A percentile compares a stretch with the other conserved stretches of the same genome.
phyloP scores from a whole-genome alignment of 2,113 vertebrate species.

The Sinocyclocheilus rhinocerous region DNA sequence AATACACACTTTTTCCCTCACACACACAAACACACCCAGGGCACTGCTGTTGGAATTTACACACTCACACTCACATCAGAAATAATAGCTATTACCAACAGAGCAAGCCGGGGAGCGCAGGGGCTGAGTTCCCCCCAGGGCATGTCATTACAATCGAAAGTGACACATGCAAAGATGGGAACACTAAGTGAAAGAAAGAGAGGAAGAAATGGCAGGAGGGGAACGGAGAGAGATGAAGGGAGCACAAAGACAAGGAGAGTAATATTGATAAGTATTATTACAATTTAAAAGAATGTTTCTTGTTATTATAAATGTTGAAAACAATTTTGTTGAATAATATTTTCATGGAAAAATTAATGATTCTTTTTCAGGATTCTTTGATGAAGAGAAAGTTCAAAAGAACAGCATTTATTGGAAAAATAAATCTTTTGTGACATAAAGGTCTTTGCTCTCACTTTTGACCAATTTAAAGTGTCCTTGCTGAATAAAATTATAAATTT shows the following conservation, averaged over 20 bases:
- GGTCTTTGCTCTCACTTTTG: not conserved
- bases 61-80: constrained; percentile 71
- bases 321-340: too few species aligned
- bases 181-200: constrained; percentile 27
- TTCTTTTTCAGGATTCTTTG: too few species aligned
- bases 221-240: not conserved
- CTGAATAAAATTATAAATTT: too few species aligned
- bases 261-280: not conserved
- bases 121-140: constrained; percentile 74
- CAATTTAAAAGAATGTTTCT: too few species aligned
- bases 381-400: too few species aligned
- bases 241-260: constrained; percentile 60
- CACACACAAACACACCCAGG: constrained; percentile 21
- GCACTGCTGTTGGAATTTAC: constrained; percentile 68
- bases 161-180: constrained; percentile 76
- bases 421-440: not conserved
- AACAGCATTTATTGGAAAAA: too few species aligned
- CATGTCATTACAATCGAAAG: constrained; percentile 79
- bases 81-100: constrained; percentile 77
- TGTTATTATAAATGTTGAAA: too few species aligned
- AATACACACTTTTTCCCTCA: constrained; percentile 3
- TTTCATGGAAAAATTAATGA: too few species aligned
- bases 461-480: too few species aligned
- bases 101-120: constrained; percentile 73
- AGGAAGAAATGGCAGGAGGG: constrained; percentile 42